Conservation (phyloP, 2,888 invertebrate species). For the Gari tellinella region DNA sequence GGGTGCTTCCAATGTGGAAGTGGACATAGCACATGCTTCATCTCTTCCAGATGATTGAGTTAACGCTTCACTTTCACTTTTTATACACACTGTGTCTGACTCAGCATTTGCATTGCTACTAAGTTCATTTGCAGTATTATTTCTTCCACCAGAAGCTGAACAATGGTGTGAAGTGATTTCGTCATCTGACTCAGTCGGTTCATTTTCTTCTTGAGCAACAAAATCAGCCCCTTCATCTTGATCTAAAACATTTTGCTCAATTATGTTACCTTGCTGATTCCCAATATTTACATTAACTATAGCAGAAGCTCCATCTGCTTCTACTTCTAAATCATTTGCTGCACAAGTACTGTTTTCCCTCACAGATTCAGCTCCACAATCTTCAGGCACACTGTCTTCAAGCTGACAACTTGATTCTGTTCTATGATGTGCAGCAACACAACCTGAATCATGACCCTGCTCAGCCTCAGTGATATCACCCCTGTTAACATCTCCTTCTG, state of each 20-base stretch:
- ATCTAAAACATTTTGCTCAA: neutral
- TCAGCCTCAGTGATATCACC: slow-evolving; percentile 10
- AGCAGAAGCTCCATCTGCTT: slow-evolving; percentile 10
- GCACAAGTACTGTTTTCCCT: neutral
- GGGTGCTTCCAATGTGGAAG: neutral
- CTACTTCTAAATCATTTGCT: neutral
- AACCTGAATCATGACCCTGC: neutral
- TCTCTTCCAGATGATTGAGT: neutral
- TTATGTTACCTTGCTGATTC: neutral
- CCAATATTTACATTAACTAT: neutral
- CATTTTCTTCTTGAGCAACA: slow-evolving; percentile 27
- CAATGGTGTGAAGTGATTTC: slow-evolving; percentile 8
- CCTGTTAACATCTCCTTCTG: slow-evolving; percentile 15
- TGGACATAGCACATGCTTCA: neutral
- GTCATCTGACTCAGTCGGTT: slow-evolving; percentile 49
- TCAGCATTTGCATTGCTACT: too few relatives aligned
- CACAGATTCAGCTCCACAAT: slow-evolving; percentile 11
- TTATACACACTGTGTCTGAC: neutral
- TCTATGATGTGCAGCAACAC: slow-evolving; percentile 12
- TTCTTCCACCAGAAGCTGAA: neutral
- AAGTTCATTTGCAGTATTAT: neutral
- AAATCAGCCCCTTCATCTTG: slow-evolving; percentile 11
- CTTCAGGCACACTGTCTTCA: neutral
- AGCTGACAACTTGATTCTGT: slow-evolving; percentile 40
- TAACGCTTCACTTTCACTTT: neutral